phyloP scores from a whole-genome alignment of 2,113 vertebrate genomes.

The Pan paniscus region DNA sequence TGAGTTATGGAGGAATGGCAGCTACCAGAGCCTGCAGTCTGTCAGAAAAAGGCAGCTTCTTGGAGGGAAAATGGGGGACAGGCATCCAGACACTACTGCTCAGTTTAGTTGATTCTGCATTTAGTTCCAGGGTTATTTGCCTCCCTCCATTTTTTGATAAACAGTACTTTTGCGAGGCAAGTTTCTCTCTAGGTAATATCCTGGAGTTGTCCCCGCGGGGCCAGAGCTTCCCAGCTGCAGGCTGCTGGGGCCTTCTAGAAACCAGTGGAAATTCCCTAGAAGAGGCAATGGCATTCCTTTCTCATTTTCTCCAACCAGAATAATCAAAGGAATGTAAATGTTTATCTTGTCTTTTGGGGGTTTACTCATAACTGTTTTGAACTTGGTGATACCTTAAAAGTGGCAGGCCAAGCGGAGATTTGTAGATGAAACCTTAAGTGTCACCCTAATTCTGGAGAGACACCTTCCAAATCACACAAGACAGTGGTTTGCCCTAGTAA shows the following conservation, averaged over 20 bases:
- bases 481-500: not conserved
- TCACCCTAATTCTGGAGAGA: not conserved
- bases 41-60: not conserved
- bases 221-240: not conserved
- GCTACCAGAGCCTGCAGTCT: not conserved
- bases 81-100: not conserved
- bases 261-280: not conserved
- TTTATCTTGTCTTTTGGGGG: not conserved
- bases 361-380: slow-evolving; percentile 13
- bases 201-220: not conserved
- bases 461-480: not conserved
- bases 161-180: not conserved
- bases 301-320: not conserved
- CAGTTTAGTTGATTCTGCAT: not conserved
- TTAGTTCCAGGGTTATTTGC: not conserved
- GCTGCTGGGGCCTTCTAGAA: not conserved
- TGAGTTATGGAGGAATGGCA: not conserved
- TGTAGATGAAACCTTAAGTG: not conserved
- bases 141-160: not conserved
- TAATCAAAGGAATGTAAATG: not conserved
- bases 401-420: not conserved
- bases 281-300: not conserved
- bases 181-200: not conserved
- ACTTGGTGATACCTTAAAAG: not conserved
- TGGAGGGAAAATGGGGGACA: not conserved